Conservation (phyloP, 2,888 invertebrate genomes). For the Peribatodes rhomboidaria region DNA sequence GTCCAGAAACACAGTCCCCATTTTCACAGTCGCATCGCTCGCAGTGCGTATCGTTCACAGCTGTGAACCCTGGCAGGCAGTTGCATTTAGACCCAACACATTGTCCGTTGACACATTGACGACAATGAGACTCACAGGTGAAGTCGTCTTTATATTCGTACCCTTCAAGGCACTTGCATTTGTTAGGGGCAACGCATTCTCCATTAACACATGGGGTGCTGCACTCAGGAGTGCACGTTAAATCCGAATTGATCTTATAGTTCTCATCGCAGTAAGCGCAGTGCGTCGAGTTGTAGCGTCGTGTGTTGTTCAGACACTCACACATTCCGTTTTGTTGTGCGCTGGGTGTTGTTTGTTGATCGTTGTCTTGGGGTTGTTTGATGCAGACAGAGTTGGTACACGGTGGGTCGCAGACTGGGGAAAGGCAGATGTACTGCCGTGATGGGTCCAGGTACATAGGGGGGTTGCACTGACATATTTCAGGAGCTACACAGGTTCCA, state of each 20-base stretch:
- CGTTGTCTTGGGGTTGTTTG: neutral
- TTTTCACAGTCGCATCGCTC: conserved; percentile 34
- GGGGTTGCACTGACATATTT: conserved; percentile 68
- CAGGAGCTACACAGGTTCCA: conserved; percentile 76
- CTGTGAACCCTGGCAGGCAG: conserved; percentile 68
- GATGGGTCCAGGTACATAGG: conserved; percentile 64
- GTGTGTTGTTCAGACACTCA: conserved; percentile 60
- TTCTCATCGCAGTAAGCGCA: conserved; percentile 63
- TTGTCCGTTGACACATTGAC: conserved; percentile 72
- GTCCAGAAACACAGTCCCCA: conserved; percentile 39
- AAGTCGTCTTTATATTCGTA: conserved; percentile 51
- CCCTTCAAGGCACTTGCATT: conserved; percentile 62
- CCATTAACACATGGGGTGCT: conserved; percentile 52
- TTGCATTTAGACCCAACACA: conserved; percentile 72
- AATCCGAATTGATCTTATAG: conserved; percentile 51
- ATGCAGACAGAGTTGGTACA: conserved; percentile 71
- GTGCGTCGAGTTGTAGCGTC: conserved; percentile 63
- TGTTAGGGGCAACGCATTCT: conserved; percentile 59
- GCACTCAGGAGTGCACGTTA: conserved; percentile 56
- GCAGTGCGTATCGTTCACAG: conserved; percentile 47
- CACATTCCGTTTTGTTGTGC: conserved; percentile 64
- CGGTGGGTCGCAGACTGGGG: conserved; percentile 62
- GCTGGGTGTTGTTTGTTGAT: neutral
- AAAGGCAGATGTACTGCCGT: conserved; percentile 66
- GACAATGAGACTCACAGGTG: conserved; percentile 67